phyloP scores from a whole-genome alignment of 2,113 vertebrate species.

The Plecotus auritus region DNA sequence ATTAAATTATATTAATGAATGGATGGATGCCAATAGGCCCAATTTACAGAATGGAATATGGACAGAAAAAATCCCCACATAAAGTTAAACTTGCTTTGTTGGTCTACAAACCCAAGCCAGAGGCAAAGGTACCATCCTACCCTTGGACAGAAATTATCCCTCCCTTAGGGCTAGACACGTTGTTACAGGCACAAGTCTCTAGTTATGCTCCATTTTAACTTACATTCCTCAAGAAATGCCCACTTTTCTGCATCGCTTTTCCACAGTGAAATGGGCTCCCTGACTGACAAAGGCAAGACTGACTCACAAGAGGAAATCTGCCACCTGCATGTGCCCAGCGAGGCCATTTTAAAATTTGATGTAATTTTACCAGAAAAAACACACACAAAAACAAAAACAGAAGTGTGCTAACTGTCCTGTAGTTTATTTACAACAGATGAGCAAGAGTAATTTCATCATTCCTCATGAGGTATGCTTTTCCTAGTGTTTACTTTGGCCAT shows the following conservation, averaged over 20 bases:
- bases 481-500: background rate
- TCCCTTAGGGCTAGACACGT: background rate
- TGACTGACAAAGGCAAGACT: conserved; percentile 1
- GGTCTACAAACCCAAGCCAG: conserved; percentile 41
- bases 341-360: conserved; percentile 51
- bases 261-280: background rate
- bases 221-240: conserved; percentile 27
- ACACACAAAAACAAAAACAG: background rate
- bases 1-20: conserved; percentile 19
- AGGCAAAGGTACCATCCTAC: background rate
- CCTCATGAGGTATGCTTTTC: background rate
- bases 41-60: background rate
- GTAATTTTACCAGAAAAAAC: conserved; percentile 18
- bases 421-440: conserved; percentile 6
- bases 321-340: conserved; percentile 20
- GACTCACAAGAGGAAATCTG: conserved; percentile 36
- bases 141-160: background rate
- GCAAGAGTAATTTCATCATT: background rate
- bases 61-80: background rate
- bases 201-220: conserved; percentile 17
- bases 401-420: background rate
- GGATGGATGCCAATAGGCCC: conserved; percentile 1
- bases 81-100: conserved; percentile 38
- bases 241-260: background rate
- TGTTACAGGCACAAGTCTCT: background rate